Evolutionary conservation across 2,797 vertebrate genomes (phyloP).

Genomic region (Masticophis lateralis): DNA sequence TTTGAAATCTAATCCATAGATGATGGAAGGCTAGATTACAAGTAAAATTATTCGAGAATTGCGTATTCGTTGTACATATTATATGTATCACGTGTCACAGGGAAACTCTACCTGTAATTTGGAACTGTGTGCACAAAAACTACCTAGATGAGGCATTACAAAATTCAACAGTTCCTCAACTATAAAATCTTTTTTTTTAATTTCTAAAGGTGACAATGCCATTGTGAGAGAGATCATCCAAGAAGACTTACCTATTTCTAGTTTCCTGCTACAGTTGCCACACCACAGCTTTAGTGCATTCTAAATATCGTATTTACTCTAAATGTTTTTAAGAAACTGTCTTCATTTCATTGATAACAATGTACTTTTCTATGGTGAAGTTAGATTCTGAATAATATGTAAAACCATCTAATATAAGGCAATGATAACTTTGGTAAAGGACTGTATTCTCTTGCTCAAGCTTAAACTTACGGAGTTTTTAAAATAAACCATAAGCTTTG

Average conservation of each 20-base stretch:
- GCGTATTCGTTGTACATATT: not conserved
- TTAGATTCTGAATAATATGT: not conserved
- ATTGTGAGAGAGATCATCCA: not conserved
- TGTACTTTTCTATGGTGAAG: not conserved
- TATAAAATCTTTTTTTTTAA: not conserved
- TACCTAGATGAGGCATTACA: not conserved
- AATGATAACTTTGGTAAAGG: not conserved
- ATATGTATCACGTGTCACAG: not conserved
- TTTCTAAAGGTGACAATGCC: not conserved
- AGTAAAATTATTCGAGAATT: not conserved
- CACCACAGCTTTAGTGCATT: not conserved
- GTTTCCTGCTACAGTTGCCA: not conserved
- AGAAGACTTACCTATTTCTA: not conserved
- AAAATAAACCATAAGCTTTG: not conserved
- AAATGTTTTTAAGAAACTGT: not conserved
- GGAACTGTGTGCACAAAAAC: not conserved
- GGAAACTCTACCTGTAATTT: not conserved
- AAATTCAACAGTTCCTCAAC: not conserved
- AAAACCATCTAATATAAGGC: not conserved
- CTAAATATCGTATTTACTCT: not conserved
- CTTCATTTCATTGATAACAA: not conserved
- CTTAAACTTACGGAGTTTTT: not conserved
- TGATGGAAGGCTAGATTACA: not conserved
- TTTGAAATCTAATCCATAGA: not conserved
- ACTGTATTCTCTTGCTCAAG: not conserved